A percentile compares a stretch with the other conserved stretches of the same genome.
phyloP scores from a whole-genome alignment of 2,797 vertebrate genomes.

The Gallinago nigripennis region DNA sequence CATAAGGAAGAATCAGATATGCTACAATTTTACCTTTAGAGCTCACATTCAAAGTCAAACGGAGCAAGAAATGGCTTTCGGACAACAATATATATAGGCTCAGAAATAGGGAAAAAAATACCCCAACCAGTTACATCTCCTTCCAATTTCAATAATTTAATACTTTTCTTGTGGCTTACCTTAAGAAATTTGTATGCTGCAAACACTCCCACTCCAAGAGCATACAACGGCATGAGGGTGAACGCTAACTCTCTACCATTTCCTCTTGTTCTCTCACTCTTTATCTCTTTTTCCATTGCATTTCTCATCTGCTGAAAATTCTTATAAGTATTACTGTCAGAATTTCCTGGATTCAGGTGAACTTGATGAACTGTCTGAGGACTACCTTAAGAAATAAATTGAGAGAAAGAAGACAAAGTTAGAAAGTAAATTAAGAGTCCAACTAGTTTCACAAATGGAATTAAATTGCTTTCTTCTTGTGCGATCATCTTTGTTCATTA shows the following conservation, averaged over 20 bases:
- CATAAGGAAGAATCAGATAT: not conserved
- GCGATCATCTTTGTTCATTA: not conserved
- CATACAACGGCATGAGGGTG: conserved; percentile 90
- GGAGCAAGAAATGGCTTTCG: not conserved
- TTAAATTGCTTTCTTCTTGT: not conserved
- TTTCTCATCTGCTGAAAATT: conserved; percentile 87
- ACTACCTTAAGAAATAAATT: conserved; percentile 35
- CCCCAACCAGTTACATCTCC: not conserved
- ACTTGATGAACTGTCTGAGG: conserved; percentile 53
- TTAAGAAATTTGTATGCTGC: conserved; percentile 91
- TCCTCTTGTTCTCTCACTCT: conserved; percentile 81
- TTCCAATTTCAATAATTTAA: not conserved
- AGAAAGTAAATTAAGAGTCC: not conserved
- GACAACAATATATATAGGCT: not conserved
- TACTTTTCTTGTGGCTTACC: conserved; percentile 66
- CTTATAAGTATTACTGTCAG: conserved; percentile 71
- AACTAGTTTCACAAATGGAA: not conserved
- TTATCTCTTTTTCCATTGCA: conserved; percentile 88
- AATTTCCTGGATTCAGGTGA: conserved; percentile 55
- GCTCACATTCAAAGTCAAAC: not conserved
- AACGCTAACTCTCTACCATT: conserved; percentile 89
- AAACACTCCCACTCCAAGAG: conserved; percentile 88
- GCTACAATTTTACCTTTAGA: not conserved
- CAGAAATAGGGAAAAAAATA: not conserved
- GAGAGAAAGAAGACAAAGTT: not conserved